A percentile compares a stretch with the other conserved stretches of the same genome.
Evolutionary conservation across 30 jellyfish, hydroid and myxozoan genomes (phyloP).

Genomic region (Turritopsis rubra): DNA sequence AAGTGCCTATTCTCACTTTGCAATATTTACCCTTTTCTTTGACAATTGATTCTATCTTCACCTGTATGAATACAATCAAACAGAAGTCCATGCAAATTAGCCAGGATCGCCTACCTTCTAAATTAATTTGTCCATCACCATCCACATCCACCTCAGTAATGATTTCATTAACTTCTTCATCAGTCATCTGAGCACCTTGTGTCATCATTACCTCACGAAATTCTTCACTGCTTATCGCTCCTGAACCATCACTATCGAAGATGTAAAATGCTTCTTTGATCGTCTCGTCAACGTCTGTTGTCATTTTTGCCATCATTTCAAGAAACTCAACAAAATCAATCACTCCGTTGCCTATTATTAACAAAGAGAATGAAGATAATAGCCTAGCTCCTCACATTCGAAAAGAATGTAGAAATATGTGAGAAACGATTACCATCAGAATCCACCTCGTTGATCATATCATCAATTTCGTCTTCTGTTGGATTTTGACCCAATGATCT

Average conservation of each 20-base stretch:
- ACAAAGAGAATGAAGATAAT: background rate
- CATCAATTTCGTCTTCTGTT: constrained; percentile 14
- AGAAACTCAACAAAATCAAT: constrained; percentile 1
- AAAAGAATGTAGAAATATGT: too few relatives aligned
- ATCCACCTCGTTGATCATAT: constrained; percentile 12
- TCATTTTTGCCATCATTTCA: constrained; percentile 11
- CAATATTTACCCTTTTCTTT: too few relatives aligned
- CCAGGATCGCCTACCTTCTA: background rate
- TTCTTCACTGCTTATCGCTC: background rate
- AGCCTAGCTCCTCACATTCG: background rate
- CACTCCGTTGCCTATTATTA: background rate
- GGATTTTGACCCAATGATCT: constrained; percentile 5
- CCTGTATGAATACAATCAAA: too few relatives aligned
- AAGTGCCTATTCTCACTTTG: background rate
- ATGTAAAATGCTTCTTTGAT: constrained; percentile 5
- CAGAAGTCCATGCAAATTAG: too few relatives aligned
- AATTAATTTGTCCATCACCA: constrained; percentile 12
- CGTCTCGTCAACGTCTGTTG: constrained; percentile 14
- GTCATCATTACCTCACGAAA: constrained; percentile 11
- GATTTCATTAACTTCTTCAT: constrained; percentile 10
- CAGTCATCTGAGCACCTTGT: constrained; percentile 17
- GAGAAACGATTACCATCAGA: constrained; percentile 6
- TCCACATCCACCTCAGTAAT: constrained; percentile 6
- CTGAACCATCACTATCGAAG: constrained; percentile 18
- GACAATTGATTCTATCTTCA: too few relatives aligned